Conservation (phyloP, 2,888 invertebrate species). For the Epinotia bilunana region DNA sequence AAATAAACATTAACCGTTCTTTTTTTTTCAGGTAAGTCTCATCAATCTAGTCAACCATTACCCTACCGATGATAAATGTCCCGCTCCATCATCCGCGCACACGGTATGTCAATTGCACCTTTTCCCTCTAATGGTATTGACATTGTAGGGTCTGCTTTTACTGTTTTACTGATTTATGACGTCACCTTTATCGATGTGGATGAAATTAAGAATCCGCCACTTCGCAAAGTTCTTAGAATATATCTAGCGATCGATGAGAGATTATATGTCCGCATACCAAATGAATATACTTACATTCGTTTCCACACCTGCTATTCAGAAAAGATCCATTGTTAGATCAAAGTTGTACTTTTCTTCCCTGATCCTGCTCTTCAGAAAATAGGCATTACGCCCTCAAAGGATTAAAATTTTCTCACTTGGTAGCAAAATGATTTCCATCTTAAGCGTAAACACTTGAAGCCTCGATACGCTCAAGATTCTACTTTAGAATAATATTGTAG, state of each 20-base stretch:
- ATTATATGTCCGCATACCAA: background rate
- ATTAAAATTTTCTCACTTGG: no score
- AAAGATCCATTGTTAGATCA: no score
- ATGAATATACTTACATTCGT: no score
- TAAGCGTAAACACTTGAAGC: no score
- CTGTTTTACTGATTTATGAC: background rate
- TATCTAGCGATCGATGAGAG: background rate
- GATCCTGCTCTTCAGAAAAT: no score
- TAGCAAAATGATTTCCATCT: no score
- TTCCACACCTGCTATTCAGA: no score
- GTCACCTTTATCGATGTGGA: no score
- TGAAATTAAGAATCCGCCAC: background rate
- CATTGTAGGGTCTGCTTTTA: background rate
- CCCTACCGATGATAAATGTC: conserved; percentile 26
- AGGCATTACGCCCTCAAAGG: no score
- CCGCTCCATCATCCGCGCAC: conserved; percentile 26
- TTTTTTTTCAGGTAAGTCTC: conserved; percentile 41
- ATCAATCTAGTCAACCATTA: background rate
- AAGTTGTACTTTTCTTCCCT: no score
- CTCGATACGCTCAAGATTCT: no score
- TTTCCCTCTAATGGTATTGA: conserved; percentile 20
- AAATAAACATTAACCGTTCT: background rate
- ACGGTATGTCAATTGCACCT: conserved; percentile 17
- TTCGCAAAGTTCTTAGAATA: background rate
- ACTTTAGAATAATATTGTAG: no score